phyloP scores from a whole-genome alignment of 2,888 invertebrate species.

The Patella depressa region DNA sequence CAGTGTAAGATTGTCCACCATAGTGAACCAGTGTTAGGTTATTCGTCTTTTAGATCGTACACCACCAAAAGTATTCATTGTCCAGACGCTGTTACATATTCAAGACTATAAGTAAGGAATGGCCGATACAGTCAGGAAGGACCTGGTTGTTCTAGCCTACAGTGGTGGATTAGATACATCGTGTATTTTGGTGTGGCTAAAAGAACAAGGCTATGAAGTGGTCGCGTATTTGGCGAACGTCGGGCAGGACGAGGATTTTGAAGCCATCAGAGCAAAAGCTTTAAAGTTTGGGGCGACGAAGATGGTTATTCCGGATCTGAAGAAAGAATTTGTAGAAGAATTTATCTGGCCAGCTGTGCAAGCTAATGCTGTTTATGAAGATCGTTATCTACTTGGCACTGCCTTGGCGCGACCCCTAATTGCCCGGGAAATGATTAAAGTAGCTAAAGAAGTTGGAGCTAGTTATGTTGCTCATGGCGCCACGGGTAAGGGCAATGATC shows the following conservation, averaged over 20 bases:
- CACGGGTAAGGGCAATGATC: constrained; percentile 91
- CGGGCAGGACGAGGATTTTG: constrained; percentile 87
- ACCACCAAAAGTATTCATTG: too few species aligned
- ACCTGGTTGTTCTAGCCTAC: constrained; percentile 82
- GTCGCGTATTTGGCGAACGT: constrained; percentile 87
- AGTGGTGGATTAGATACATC: constrained; percentile 90
- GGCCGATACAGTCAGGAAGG: constrained; percentile 14
- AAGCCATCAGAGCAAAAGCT: constrained; percentile 81
- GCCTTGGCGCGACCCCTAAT: constrained; percentile 88
- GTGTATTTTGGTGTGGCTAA: constrained; percentile 86
- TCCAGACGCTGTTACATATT: background rate
- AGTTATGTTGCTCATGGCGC: constrained; percentile 85
- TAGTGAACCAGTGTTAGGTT: too few species aligned
- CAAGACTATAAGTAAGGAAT: background rate
- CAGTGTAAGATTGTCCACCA: too few species aligned
- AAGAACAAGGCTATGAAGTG: constrained; percentile 80
- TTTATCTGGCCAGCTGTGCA: constrained; percentile 85
- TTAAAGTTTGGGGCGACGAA: constrained; percentile 81
- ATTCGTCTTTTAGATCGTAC: too few species aligned
- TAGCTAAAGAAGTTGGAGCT: constrained; percentile 74
- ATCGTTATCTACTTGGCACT: constrained; percentile 83
- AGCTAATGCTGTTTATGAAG: constrained; percentile 73
- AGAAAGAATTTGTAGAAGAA: constrained; percentile 80
- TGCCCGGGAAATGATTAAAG: constrained; percentile 73
- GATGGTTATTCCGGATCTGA: constrained; percentile 83